Evolutionary conservation across 2,113 vertebrate genomes (phyloP), one percentile per base, ranked within the genome.

Genomic region (Dascyllus trimaculatus): DNA sequence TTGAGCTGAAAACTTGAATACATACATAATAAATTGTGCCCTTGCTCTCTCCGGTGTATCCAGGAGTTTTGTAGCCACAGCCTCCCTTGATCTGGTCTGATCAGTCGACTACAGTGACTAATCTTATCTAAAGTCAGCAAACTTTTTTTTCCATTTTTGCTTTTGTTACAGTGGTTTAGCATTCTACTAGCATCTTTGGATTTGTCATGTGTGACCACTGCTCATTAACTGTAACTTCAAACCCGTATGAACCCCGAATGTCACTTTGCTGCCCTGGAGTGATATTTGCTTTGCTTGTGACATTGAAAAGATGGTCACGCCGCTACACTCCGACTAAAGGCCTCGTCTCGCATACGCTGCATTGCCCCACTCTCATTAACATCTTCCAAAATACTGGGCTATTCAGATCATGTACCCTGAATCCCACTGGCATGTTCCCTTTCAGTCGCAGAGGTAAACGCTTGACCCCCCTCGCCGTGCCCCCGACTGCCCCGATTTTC

Each of bases 341-440:
- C 40, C 48, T 75, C 6, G 51, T 74, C 74, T 64, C 52, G 26
- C 83, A 78, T 84, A 56, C 19, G 19, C 49, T 21, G n/a, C 67
- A 71, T 71, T 78, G 52, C 72, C 71, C 14, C 11, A 0, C 79
- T 62, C 80, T 56, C 68, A 83, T 88, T 84, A 89, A 89, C 89
- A 83, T 89, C 87, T 84, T 78, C 72, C 73, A 82, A 89, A 88
- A 84, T 82, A 89, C 80, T 76, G 65, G 35, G 63, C 78, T 87
- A 85, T 92, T 87, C 80, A 75, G 61, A 79, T 80, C 85, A 88
- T 87, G 82, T 80, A 18, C 71, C 76, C 59, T 29, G 64, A 75
- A 70, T 78, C 85, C 80, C 78, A 65, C 57, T 38, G 87, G 75
- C 80, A 81, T 81, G 69, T 49, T 71, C 74, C 40, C 48, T 75